Conservation (phyloP, 2,888 invertebrate genomes). For the Lithophane ornitopus region DNA sequence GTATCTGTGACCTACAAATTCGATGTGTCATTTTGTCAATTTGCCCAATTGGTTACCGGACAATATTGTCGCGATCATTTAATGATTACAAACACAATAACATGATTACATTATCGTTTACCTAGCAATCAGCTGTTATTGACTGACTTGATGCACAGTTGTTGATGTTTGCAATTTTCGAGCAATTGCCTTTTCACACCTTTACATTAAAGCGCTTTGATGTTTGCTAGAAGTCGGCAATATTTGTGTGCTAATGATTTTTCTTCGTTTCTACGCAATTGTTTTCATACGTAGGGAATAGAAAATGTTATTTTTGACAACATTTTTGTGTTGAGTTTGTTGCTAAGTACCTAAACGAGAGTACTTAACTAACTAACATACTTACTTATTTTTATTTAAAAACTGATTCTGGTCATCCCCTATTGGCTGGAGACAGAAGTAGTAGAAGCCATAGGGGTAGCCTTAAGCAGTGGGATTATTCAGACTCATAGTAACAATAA, state of each 20-base stretch:
- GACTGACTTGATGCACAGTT: slow-evolving; percentile 56
- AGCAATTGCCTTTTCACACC: slow-evolving; percentile 82
- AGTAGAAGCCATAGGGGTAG: no score
- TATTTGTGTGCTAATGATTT: slow-evolving; percentile 56
- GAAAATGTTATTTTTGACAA: neutral
- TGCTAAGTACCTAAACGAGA: neutral
- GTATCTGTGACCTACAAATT: neutral
- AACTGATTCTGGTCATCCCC: neutral
- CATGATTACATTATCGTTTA: slow-evolving; percentile 61
- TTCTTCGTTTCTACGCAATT: slow-evolving; percentile 19
- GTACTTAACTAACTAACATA: slow-evolving; percentile 6
- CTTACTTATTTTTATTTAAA: neutral
- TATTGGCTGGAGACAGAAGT: no score
- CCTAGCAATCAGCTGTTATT: slow-evolving; percentile 54
- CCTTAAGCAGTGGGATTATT: neutral
- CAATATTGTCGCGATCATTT: slow-evolving; percentile 52
- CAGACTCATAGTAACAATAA: neutral
- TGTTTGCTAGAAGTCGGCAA: slow-evolving; percentile 62
- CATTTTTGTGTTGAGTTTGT: neutral
- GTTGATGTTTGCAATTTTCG: slow-evolving; percentile 82
- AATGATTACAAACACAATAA: slow-evolving; percentile 62
- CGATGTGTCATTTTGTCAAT: slow-evolving; percentile 51
- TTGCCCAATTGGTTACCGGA: slow-evolving; percentile 55
- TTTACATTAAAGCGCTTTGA: slow-evolving; percentile 70
- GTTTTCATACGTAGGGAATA: neutral